Evolutionary conservation across 2,797 vertebrate species (phyloP), one percentile per base, ranked within the genome.

Genomic region (Sebastes dallii): DNA sequence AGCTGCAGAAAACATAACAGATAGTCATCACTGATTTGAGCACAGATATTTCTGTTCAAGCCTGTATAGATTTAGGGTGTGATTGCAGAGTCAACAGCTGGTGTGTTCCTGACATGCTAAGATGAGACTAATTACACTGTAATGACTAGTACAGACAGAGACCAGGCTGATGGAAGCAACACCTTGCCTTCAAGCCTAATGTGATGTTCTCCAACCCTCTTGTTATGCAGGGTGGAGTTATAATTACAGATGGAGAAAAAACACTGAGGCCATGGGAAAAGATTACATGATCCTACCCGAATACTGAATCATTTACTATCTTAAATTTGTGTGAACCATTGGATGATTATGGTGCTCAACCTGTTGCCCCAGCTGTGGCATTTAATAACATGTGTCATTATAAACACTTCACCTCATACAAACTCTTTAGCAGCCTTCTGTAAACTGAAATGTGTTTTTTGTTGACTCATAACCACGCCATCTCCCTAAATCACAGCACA

Each of bases 141-240:
- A 61, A 42, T 69, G 4, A 66, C 27, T 27, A 27, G 25, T 27
- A 27, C 46, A 50, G 46, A 50, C 18, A 65, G 27, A 56, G 25
- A 46, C 8, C 18, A 24, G 10, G 52, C 18, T 30, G 9, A 25
- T 22, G 56, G 42, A 74, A 79, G 46, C n/a, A 65, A 78, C 81
- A 60, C 77, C 50, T 76, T 88, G 58, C 75, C 82, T 86, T 73
- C 39, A 50, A 78, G 75, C 69, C 24, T 72, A 32, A 65, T 66
- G 56, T 72, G 66, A 69, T 82, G 55, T 62, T 16, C 66, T 81
- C 70, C 34, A 66, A 62, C 66, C 58, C 2, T 61, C 1, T 54
- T 85, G 24, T 69, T 18, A 20, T 70, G 16, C 13, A 76, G 78
- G 84, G 80, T 80, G 87, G 72, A 80, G 85, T 66, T 76, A 29